These are phyloP conservation scores for Troglohyphantes excavatus DNA, from an alignment of 2,888 invertebrate genomes.

Conservation along the genomic window DNA sequence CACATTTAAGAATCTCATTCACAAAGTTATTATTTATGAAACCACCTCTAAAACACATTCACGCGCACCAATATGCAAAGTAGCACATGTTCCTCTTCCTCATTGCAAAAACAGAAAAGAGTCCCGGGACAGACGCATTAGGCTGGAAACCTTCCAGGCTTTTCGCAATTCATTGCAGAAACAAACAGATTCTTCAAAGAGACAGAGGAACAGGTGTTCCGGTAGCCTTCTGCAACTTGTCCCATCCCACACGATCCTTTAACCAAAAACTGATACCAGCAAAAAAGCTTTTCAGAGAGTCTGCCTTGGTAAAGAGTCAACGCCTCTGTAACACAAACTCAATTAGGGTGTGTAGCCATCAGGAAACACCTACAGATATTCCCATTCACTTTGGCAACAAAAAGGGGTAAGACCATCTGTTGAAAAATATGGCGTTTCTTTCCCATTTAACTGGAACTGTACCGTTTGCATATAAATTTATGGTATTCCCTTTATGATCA, in stretches of 20 bases:
- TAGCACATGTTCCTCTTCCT: too few relatives aligned
- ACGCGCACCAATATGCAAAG: too few relatives aligned
- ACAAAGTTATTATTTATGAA: too few relatives aligned
- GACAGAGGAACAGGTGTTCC: constrained; percentile 52
- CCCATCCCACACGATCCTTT: constrained; percentile 34
- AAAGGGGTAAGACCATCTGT: constrained; percentile 46
- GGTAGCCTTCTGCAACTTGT: constrained; percentile 56
- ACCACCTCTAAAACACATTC: too few relatives aligned
- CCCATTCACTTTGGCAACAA: neutral
- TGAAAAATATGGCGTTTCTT: neutral
- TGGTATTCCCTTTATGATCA: constrained; percentile 12
- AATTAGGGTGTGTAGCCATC: constrained; percentile 54
- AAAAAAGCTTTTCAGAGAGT: constrained; percentile 9
- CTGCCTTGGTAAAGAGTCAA: constrained; percentile 30
- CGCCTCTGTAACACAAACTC: constrained; percentile 54
- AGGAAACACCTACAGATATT: constrained; percentile 49
- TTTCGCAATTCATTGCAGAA: constrained; percentile 25
- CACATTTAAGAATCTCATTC: too few relatives aligned
- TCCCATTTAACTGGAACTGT: neutral
- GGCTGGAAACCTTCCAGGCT: constrained; percentile 37
- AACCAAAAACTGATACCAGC: constrained; percentile 1
- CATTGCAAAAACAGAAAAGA: too few relatives aligned
- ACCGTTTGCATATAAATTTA: neutral
- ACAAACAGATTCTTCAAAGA: constrained; percentile 8
- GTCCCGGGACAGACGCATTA: too few relatives aligned